Evolutionary conservation across 2,888 invertebrate genomes (phyloP), one percentile per base, ranked within the genome.

Genomic region (Papilio protenor): DNA sequence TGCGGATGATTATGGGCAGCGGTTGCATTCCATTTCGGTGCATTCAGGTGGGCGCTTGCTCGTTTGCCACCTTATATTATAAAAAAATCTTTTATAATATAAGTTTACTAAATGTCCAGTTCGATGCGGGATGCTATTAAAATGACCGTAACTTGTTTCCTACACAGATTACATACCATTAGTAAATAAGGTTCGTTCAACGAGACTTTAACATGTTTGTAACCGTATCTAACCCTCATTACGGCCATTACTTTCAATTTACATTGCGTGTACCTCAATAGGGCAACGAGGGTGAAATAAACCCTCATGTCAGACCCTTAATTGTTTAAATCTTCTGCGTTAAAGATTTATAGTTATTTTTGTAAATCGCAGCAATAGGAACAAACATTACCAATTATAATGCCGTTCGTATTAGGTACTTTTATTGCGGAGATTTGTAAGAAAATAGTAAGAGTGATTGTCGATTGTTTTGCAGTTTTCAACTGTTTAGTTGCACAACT

Each of bases 191-290:
- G 66, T 69, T 69, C 4, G 66, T 69, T 64, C 27, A 52, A 64
- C 47, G 74, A 64, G 74, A 64, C 64, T 74, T 71, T 59, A 74
- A 59, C 64, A 23, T 74, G 49, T 69, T 4, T 45, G 69, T 52
- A 45, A 45, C 45, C 57, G 23, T 75, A 69, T 57, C 40, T 21
- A 33, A 69, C 75, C 75, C 75, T 75, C 69, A 75, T 75, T 75
- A 75, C 40, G 57, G 47, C 69, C 12, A 75, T 57, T 70, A 75
- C 69, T 47, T 57, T 47, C 75, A 75, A 70, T 75, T 70, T 75
- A 75, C 75, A 57, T 11, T 40, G 5, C 8, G 40, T 69, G 69
- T 55, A 18, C 52, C 75, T 69, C 57, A 57, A 55, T 75, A 57
- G 40, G 12, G 11, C 21, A 45, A 69, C 40, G 23, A 70, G 57